Conservation (phyloP, 1,140 invertebrate species). For the Caenorhabditis elegans region WBcel235 BX284606.5:431001-431500, state of each 20-base stretch:
- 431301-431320: neutral
- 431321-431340: too few species aligned
- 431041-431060: too few species aligned
- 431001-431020: too few species aligned
- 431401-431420: too few species aligned
- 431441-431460: too few species aligned
- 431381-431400: too few species aligned
- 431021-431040: too few species aligned
- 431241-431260: slow-evolving; percentile 20
- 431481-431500: slow-evolving; percentile 3
- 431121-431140: neutral
- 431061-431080: too few species aligned
- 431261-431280: neutral
- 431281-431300: neutral
- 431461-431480: neutral
- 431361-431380: too few species aligned
- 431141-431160: neutral
- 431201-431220: slow-evolving; percentile 9
- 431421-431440: too few species aligned
- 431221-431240: neutral
- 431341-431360: neutral
- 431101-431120: neutral
- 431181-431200: neutral
- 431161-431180: neutral
- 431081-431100: neutral